Evolutionary conservation across 2,888 invertebrate genomes (phyloP).

Genomic region (Fragum fragum): DNA sequence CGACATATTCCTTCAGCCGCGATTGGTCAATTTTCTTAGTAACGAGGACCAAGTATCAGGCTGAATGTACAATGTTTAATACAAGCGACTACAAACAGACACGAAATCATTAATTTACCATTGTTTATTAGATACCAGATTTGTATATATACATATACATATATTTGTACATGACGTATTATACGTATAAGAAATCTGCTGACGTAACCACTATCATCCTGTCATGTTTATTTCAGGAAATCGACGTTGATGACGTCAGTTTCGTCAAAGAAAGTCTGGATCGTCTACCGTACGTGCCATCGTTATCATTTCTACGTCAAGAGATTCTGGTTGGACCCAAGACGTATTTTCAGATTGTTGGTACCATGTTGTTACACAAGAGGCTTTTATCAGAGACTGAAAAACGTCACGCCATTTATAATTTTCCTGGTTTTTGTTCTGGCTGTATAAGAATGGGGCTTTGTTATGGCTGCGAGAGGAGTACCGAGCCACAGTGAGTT

Average conservation of each 20-base stretch:
- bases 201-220: too few species aligned
- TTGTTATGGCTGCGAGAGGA: conserved; percentile 84
- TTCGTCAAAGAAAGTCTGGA: conserved; percentile 78
- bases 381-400: conserved; percentile 70
- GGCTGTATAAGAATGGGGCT: conserved; percentile 79
- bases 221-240: conserved; percentile 68
- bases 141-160: too few species aligned
- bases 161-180: too few species aligned
- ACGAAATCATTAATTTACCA: too few species aligned
- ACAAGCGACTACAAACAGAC: too few species aligned
- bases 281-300: conserved; percentile 74
- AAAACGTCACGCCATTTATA: conserved; percentile 70
- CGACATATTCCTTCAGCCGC: too few species aligned
- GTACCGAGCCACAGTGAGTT: conserved; percentile 80
- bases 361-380: conserved; percentile 75
- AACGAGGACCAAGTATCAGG: too few species aligned
- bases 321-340: conserved; percentile 70
- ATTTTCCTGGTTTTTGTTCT: conserved; percentile 80
- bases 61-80: too few species aligned
- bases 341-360: conserved; percentile 78
- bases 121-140: too few species aligned
- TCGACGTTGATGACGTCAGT: conserved; percentile 77
- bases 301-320: conserved; percentile 77
- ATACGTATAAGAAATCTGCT: too few species aligned
- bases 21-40: too few species aligned